A percentile compares a stretch with the other conserved stretches of the same genome.
phyloP scores from a whole-genome alignment of 2,113 vertebrate genomes.

The Dermatemys mawii region DNA sequence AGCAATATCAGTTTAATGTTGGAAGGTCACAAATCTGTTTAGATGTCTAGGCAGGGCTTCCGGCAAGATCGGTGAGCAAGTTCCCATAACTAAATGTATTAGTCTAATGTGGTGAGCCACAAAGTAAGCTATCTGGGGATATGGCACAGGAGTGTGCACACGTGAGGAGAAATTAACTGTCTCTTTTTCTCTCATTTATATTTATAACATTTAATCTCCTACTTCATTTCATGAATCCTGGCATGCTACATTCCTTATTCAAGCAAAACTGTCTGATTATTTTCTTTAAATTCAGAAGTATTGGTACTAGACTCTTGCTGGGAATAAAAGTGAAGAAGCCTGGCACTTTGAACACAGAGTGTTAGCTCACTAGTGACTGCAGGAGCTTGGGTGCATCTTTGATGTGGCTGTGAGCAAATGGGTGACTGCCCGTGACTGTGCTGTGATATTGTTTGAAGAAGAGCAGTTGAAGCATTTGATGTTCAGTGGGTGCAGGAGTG shows the following conservation, averaged over 20 bases:
- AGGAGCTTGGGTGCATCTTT: background rate
- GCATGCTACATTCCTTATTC: background rate
- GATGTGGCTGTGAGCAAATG: background rate
- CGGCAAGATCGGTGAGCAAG: background rate
- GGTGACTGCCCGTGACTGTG: background rate
- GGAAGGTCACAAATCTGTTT: background rate
- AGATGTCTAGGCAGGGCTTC: background rate
- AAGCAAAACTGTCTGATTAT: background rate
- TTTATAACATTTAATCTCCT: background rate
- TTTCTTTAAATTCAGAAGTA: background rate
- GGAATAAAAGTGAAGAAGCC: background rate
- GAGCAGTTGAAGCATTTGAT: background rate
- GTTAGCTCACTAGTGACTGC: background rate
- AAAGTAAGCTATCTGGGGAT: background rate
- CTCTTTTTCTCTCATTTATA: background rate
- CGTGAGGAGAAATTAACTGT: background rate
- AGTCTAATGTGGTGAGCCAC: background rate
- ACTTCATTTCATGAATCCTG: background rate
- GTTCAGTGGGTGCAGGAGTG: background rate
- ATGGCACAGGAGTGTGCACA: background rate
- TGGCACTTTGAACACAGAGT: background rate
- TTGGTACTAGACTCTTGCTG: background rate
- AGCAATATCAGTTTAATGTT: background rate
- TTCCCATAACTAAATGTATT: background rate
- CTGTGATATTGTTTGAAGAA: background rate